Conservation (phyloP, 2,113 vertebrate species). For the Sorex fumeus region DNA sequence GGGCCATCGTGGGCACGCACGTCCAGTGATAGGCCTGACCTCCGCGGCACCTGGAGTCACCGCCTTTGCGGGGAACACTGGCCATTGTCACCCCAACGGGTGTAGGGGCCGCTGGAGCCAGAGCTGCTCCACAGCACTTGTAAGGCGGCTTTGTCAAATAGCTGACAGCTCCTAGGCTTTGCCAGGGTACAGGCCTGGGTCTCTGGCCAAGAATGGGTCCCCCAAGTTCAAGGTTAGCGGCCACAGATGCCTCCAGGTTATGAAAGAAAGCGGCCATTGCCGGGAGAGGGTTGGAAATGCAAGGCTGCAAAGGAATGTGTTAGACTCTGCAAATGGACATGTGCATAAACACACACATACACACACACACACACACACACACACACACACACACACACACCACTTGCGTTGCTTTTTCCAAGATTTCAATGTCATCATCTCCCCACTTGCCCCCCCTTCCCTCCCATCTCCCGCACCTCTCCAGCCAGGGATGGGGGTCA, state of each 20-base stretch:
- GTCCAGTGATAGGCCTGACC: constrained; percentile 75
- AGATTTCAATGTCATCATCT: background rate
- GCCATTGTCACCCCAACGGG: constrained; percentile 27
- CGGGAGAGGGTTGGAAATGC: too few relatives aligned
- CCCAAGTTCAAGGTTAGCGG: background rate
- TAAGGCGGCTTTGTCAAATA: background rate
- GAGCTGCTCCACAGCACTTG: background rate
- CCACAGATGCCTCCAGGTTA: background rate
- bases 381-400: background rate
- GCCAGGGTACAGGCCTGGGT: background rate
- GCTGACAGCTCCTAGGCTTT: accelerated
- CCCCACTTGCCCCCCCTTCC: too few relatives aligned
- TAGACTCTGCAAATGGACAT: background rate
- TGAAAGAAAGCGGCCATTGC: too few relatives aligned
- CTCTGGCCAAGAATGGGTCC: background rate
- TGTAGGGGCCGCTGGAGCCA: background rate
- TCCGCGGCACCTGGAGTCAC: constrained; percentile 39
- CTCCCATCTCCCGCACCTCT: too few relatives aligned
- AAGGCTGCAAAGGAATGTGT: background rate
- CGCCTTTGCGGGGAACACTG: background rate
- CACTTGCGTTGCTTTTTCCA: background rate
- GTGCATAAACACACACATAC: background rate
- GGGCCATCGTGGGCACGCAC: constrained; percentile 86
- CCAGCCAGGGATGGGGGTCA: too few relatives aligned
- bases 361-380: too few relatives aligned